phyloP scores from a whole-genome alignment of 37 sponge, comb jelly and placozoan genomes.

The Halisarca cf. caerulea region DNA sequence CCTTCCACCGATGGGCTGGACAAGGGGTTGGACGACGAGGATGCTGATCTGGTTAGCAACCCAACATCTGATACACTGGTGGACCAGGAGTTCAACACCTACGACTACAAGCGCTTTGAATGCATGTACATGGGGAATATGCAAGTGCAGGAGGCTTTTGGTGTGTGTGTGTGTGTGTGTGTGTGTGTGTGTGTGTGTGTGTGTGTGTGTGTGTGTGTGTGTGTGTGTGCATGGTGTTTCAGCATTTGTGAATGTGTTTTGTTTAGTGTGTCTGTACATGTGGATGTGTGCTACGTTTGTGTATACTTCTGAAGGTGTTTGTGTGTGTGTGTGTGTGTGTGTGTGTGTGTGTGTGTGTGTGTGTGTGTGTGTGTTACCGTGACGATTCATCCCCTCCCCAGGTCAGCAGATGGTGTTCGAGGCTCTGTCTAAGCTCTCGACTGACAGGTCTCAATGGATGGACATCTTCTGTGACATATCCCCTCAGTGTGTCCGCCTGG shows the following conservation, averaged over 20 bases:
- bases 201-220: slow-evolving; percentile 28
- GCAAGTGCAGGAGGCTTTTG: slow-evolving; percentile 17
- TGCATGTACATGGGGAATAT: slow-evolving; percentile 21
- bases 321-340: background rate
- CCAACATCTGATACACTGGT: background rate
- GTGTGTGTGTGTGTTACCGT: slow-evolving; percentile 9
- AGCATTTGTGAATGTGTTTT: no score
- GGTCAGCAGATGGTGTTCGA: slow-evolving; percentile 81
- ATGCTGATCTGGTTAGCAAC: background rate
- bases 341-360: slow-evolving; percentile 23
- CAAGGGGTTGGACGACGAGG: background rate
- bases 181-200: slow-evolving; percentile 32
- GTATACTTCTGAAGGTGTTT: slow-evolving; percentile 14
- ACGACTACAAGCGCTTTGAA: background rate
- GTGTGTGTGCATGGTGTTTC: no score
- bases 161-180: slow-evolving; percentile 30
- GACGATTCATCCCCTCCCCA: slow-evolving; percentile 51
- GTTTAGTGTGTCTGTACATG: no score
- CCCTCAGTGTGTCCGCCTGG: background rate
- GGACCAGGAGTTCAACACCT: background rate
- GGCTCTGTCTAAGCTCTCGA: background rate
- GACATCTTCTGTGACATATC: slow-evolving; percentile 16
- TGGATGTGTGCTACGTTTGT: slow-evolving; percentile 11
- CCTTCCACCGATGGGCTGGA: background rate
- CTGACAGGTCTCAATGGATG: slow-evolving; percentile 1